A percentile compares a stretch with the other conserved stretches of the same genome.
Evolutionary conservation across 2,888 invertebrate genomes (phyloP).

Genomic region (Acanthosepion pharaonis): DNA sequence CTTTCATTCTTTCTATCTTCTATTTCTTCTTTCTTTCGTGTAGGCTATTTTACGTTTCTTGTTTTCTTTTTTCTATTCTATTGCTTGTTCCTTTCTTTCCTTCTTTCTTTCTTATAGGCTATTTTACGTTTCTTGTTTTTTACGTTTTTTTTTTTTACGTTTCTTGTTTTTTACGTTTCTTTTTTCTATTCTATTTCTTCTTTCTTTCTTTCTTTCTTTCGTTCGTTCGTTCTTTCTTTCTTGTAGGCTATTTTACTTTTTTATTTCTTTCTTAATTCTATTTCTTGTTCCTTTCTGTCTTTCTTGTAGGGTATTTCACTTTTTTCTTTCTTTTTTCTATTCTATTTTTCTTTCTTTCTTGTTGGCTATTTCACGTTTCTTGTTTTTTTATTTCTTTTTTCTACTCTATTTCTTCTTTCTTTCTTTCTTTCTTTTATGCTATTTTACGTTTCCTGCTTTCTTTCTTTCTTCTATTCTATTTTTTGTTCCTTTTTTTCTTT

Average conservation of each 20-base stretch:
- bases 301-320: background rate
- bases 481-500: background rate
- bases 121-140: background rate
- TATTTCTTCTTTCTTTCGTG: no score
- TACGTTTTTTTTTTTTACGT: no score
- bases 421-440: background rate
- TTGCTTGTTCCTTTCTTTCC: background rate
- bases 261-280: accelerated
- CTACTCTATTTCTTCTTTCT: no score
- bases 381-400: background rate
- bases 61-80: no score
- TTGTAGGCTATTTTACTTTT: background rate
- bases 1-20: no score
- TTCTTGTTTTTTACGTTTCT: no score
- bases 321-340: no score
- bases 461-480: background rate
- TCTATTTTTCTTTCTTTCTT: background rate
- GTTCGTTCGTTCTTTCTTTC: background rate
- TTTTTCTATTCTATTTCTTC: background rate
- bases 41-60: no score
- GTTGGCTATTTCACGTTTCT: background rate
- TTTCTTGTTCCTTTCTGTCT: background rate
- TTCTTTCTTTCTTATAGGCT: background rate
- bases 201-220: background rate
- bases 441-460: no score